A percentile compares a stretch with the other conserved stretches of the same genome.
Evolutionary conservation across 2,113 vertebrate species (phyloP).

Genomic region (Cyprinus carpio): DNA sequence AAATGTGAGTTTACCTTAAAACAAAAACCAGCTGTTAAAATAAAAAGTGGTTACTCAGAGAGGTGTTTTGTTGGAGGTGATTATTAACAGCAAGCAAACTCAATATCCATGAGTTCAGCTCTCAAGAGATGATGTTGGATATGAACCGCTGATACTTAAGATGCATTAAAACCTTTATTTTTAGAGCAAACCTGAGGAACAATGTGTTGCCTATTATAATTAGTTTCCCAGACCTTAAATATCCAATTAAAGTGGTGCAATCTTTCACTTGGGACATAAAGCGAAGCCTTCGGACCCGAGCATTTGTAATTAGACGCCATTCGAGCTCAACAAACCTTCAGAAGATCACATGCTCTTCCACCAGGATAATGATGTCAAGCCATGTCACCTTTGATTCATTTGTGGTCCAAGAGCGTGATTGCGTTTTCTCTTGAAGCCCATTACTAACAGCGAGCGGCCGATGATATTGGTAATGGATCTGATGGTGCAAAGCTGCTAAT

Average conservation of each 20-base stretch:
- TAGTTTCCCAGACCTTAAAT: not conserved
- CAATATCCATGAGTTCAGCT: not conserved
- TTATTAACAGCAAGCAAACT: not conserved
- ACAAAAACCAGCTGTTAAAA: not conserved
- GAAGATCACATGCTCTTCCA: not conserved
- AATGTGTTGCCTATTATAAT: not conserved
- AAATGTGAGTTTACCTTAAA: not conserved
- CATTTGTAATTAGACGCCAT: not conserved
- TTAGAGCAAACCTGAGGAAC: not conserved
- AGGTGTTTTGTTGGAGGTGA: not conserved
- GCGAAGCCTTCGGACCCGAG: not conserved
- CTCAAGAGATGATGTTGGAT: too few species aligned
- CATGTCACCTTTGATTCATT: conserved; percentile 6
- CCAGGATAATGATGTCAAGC: conserved; percentile 15
- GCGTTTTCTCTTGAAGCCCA: conserved; percentile 29
- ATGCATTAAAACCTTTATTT: conserved; percentile 9
- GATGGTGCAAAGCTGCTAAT: conserved; percentile 29
- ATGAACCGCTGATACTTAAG: not conserved
- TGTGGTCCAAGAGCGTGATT: not conserved
- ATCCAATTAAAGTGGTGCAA: not conserved
- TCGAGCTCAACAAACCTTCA: not conserved
- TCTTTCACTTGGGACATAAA: not conserved
- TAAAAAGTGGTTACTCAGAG: not conserved
- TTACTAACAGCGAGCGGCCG: not conserved
- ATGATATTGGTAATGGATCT: conserved; percentile 38